Evolutionary conservation across 2,797 vertebrate species (phyloP).

Genomic region (Salmo trutta): DNA sequence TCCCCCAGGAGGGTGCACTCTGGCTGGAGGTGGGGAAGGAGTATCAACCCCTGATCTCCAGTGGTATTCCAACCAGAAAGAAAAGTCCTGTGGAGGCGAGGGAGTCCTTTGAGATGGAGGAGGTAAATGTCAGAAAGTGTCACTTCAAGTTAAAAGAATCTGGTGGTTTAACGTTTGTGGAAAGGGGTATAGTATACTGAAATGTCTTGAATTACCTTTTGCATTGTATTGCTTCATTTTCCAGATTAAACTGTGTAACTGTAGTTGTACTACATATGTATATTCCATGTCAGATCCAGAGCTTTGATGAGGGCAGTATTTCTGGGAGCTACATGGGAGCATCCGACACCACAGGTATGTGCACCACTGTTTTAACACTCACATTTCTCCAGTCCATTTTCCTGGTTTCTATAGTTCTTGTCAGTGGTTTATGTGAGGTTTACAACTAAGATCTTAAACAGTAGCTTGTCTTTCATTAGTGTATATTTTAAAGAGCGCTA

Average conservation of each 20-base stretch:
- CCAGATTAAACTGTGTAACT: not conserved
- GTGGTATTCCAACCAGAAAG: conserved; percentile 43
- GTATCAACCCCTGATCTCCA: conserved; percentile 21
- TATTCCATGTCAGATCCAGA: conserved; percentile 76
- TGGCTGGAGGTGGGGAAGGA: conserved; percentile 37
- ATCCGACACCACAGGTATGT: conserved; percentile 55
- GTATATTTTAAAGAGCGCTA: conserved; percentile 3
- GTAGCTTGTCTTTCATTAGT: conserved; percentile 11
- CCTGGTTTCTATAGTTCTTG: not conserved
- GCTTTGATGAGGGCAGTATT: conserved; percentile 79
- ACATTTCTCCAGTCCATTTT: not conserved
- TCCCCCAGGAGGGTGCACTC: conserved; percentile 23
- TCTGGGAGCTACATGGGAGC: conserved; percentile 40
- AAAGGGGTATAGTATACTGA: not conserved
- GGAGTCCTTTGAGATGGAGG: conserved; percentile 84
- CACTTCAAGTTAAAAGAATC: not conserved
- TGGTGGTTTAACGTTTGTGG: not conserved
- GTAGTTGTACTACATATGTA: not conserved
- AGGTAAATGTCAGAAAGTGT: conserved; percentile 62
- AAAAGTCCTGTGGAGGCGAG: conserved; percentile 38
- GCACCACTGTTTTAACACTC: not conserved
- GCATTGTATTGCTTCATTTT: not conserved
- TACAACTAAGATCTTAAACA: conserved; percentile 11
- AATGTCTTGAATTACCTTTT: not conserved
- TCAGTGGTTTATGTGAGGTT: conserved; percentile 4